Evolutionary conservation across 1,140 invertebrate genomes (phyloP).

Genomic region (Bombus pascuorum): DNA sequence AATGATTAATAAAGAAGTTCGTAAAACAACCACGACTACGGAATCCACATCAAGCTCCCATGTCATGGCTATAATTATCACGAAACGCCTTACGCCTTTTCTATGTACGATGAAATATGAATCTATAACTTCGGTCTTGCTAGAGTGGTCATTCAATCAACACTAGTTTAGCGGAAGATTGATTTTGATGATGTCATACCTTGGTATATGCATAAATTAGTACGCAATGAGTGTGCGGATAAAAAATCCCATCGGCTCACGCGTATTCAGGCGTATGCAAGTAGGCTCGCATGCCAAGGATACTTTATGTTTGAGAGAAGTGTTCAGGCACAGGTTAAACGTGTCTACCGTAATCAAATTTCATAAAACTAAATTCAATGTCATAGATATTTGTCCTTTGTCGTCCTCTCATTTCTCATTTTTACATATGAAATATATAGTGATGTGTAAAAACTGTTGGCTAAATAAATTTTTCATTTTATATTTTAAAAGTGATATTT

Average conservation of each 20-base stretch:
- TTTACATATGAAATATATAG: neutral
- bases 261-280: constrained; percentile 11
- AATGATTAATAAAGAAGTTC: neutral
- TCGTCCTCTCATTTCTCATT: constrained; percentile 25
- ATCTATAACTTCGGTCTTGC: constrained; percentile 1
- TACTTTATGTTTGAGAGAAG: constrained; percentile 27
- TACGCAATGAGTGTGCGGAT: constrained; percentile 37
- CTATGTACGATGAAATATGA: neutral
- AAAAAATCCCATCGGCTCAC: constrained; percentile 3
- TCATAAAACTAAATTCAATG: constrained; percentile 32
- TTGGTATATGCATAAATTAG: constrained; percentile 5
- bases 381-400: neutral
- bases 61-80: neutral
- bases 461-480: neutral
- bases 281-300: constrained; percentile 8
- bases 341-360: neutral
- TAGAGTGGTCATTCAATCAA: neutral
- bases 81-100: neutral
- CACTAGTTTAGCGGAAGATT: constrained; percentile 26
- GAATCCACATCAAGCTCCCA: neutral
- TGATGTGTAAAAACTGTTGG: neutral
- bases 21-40: neutral
- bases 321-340: constrained; percentile 24
- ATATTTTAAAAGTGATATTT: neutral
- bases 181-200: constrained; percentile 39